These are phyloP conservation scores for Pedetes capensis DNA, from an alignment of 2,113 vertebrate genomes.

Conservation along the genomic window DNA sequence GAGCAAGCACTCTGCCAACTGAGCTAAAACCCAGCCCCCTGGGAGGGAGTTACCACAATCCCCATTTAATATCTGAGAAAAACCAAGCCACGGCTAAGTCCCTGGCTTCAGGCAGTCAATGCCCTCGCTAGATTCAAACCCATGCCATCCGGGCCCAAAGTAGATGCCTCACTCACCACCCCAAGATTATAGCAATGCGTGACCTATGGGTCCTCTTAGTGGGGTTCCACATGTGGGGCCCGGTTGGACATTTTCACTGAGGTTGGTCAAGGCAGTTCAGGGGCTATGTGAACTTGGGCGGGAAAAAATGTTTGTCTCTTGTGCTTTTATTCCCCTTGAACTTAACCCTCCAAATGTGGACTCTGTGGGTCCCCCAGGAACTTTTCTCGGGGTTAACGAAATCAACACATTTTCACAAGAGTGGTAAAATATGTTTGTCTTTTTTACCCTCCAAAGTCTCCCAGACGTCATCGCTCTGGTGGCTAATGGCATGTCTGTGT, in stretches of 20 bases:
- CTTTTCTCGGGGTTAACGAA: background rate
- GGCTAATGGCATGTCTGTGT: background rate
- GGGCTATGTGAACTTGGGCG: background rate
- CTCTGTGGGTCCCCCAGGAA: background rate
- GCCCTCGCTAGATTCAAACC: background rate
- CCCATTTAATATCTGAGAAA: background rate
- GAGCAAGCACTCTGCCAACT: too few relatives aligned
- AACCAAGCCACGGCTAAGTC: background rate
- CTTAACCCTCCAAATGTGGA: background rate
- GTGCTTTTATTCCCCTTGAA: background rate
- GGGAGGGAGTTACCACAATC: too few relatives aligned
- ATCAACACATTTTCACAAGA: background rate
- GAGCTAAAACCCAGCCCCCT: too few relatives aligned
- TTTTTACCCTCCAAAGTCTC: background rate
- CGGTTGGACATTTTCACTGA: background rate
- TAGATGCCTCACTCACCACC: background rate
- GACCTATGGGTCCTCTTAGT: background rate
- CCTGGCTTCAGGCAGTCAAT: background rate
- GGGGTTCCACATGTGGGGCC: too few relatives aligned
- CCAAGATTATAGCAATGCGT: background rate
- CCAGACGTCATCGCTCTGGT: fast-evolving
- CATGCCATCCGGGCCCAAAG: background rate
- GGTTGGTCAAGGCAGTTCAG: background rate
- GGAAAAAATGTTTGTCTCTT: background rate
- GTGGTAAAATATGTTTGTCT: background rate